These are phyloP conservation scores for Neocrepidodera transversa DNA, from an alignment of 2,888 invertebrate genomes.

Conservation along the genomic window DNA sequence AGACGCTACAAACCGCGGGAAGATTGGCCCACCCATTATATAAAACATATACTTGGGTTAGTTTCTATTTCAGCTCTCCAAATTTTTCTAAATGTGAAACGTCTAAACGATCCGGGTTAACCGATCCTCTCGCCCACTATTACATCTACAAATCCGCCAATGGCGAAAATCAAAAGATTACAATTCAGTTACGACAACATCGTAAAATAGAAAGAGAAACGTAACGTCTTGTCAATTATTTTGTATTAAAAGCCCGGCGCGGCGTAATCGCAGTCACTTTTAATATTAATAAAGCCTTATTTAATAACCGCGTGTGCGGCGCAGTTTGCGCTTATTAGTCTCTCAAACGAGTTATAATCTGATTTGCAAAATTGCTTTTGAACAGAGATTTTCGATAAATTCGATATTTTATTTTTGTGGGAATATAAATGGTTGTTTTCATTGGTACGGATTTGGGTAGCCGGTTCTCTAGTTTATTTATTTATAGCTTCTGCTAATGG, in stretches of 20 bases:
- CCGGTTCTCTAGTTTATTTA: too few species aligned
- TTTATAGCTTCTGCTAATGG: too few species aligned
- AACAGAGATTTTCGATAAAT: constrained; percentile 20
- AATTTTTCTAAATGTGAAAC: too few species aligned
- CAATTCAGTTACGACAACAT: neutral
- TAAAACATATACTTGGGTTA: too few species aligned
- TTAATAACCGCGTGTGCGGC: constrained; percentile 41
- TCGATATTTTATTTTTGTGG: constrained; percentile 22
- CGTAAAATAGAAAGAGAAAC: constrained; percentile 5
- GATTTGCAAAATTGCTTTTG: constrained; percentile 46
- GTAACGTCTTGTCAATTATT: neutral
- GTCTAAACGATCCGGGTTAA: too few species aligned
- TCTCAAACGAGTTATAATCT: constrained; percentile 38
- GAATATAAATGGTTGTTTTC: neutral
- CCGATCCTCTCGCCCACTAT: neutral
- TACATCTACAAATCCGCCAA: neutral
- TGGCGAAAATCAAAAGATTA: neutral
- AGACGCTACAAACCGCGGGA: too few species aligned
- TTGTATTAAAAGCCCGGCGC: neutral
- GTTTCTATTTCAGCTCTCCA: too few species aligned
- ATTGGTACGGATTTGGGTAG: neutral
- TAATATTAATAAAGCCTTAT: constrained; percentile 29
- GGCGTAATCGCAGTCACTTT: neutral
- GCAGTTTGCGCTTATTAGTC: constrained; percentile 43
- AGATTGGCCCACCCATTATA: too few species aligned